A percentile compares a stretch with the other conserved stretches of the same genome.
These are phyloP conservation scores for Pseudomyrmex gracilis DNA, from an alignment of 1,140 invertebrate genomes.

Conservation along the genomic window DNA sequence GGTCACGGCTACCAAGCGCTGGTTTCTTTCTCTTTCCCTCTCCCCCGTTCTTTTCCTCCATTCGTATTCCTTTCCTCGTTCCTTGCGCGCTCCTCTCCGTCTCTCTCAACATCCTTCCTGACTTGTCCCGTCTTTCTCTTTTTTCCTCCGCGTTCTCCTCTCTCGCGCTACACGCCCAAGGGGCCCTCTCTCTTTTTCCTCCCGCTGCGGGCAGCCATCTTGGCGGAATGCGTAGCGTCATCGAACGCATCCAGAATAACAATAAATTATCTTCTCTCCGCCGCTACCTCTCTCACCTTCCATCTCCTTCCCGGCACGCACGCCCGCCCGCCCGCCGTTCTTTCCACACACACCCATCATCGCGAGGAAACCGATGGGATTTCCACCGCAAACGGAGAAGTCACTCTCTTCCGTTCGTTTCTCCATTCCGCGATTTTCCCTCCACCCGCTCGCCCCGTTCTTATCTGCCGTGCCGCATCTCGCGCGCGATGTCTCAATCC, in stretches of 20 bases:
- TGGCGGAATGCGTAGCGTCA: slow-evolving; percentile 73
- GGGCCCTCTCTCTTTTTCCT: not conserved
- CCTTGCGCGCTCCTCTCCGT: not conserved
- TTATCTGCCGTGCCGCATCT: slow-evolving; percentile 30
- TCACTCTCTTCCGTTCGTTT: slow-evolving; percentile 17
- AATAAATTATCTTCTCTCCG: slow-evolving; percentile 72
- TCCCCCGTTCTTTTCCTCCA: not conserved
- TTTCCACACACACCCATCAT: not conserved
- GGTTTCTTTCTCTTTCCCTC: slow-evolving; percentile 33
- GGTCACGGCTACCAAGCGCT: slow-evolving; percentile 80
- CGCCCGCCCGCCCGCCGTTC: not conserved
- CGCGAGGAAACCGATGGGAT: slow-evolving; percentile 21
- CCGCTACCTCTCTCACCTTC: slow-evolving; percentile 62
- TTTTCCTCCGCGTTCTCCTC: not conserved
- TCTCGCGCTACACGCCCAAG: no score
- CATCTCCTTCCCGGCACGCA: slow-evolving; percentile 26
- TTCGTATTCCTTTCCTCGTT: slow-evolving; percentile 14
- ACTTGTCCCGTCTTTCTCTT: slow-evolving; percentile 4
- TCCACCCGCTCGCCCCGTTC: not conserved
- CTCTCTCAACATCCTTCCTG: not conserved
- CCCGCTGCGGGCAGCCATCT: slow-evolving; percentile 68
- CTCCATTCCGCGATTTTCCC: slow-evolving; percentile 6
- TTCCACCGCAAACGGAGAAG: slow-evolving; percentile 8
- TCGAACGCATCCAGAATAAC: slow-evolving; percentile 76
- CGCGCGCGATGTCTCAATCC: slow-evolving; percentile 20